Conservation (phyloP, 2,797 vertebrate genomes). For the Myotis myotis region DNA sequence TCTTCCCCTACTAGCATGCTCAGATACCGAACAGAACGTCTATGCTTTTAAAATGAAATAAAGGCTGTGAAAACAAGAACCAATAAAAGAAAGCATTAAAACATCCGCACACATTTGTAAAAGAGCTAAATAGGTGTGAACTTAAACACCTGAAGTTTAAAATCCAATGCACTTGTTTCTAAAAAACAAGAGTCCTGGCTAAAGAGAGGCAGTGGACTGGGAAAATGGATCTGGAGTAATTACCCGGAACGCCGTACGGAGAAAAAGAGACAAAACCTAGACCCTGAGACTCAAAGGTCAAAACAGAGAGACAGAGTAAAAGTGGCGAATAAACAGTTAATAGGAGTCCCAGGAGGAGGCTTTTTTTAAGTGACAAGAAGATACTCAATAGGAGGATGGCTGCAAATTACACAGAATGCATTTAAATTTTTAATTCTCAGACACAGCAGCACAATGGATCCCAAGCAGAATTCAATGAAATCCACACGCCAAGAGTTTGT, state of each 20-base stretch:
- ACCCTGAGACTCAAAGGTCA: not conserved
- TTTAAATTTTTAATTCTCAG: not conserved
- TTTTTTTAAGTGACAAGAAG: not conserved
- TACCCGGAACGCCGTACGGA: not conserved
- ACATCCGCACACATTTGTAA: not conserved
- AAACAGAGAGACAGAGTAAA: not conserved
- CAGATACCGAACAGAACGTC: rapidly evolving
- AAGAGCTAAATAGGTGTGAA: not conserved
- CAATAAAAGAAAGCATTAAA: not conserved
- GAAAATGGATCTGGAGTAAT: not conserved
- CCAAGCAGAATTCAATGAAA: not conserved
- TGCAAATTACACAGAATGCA: not conserved
- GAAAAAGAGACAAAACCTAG: not conserved
- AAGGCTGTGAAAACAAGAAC: not conserved
- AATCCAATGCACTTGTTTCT: not conserved
- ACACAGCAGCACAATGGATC: not conserved
- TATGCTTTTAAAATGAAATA: not conserved
- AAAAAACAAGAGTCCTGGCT: not conserved
- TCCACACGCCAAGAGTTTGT: not conserved
- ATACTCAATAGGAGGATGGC: not conserved
- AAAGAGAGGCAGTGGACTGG: not conserved
- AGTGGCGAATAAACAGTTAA: not conserved
- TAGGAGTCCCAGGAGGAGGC: not conserved
- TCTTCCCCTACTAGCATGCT: rapidly evolving
- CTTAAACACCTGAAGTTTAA: not conserved